Base-by-base conservation (phyloP, 1,140 invertebrate genomes). In the Brachionus calyciflorus region DNA sequence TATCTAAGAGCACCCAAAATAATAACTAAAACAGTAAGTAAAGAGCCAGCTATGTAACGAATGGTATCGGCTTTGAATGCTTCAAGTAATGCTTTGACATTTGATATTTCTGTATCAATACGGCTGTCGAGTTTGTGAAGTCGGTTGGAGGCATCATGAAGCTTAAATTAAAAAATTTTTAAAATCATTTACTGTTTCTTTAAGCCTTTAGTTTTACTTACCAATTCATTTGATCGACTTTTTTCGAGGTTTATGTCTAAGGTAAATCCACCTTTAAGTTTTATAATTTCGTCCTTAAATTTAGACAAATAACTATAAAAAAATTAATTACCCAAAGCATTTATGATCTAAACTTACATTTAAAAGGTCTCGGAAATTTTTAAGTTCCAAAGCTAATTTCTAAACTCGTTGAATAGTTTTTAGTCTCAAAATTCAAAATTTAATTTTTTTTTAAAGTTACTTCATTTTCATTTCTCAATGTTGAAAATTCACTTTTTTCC, bases 401-500 rank as follows among this genome's bases (percentile, higher is more conserved):
- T 68, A 14, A 21, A 26, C 40, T 6, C 6, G 21, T 28, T 26
- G 9, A 24, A 75, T 19, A 19, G n/a, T 2, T 48, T 30, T 19
- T n/a, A 37, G 9, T 3, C 33, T 37, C 33, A 37, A 37, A 37
- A 37, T 5, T 26, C 6, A 57, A 44, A 46, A 0, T 44, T 41
- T 48, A 24, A 21, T 41, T 14, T 30, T 12, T 21, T 9, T n/a
- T 1, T 3, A 77, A 60, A 30, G 17, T 49, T 79, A 83, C 82
- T 79, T 85, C 83, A 78, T 82, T 84, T 73, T 84, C 83, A 81
- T 82, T 83, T 68, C 81, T 80, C 12, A 85, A 78, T 37, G 80
- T 80, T 9, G 83, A 83, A 73, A 85, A 85, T 79, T 85, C 84
- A 80, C 83, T 85, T 77, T 84, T 85, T 65, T 85, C 84, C 10